Base-by-base conservation (phyloP, 2,888 invertebrate genomes). In the Trissolcus japonicus region DNA sequence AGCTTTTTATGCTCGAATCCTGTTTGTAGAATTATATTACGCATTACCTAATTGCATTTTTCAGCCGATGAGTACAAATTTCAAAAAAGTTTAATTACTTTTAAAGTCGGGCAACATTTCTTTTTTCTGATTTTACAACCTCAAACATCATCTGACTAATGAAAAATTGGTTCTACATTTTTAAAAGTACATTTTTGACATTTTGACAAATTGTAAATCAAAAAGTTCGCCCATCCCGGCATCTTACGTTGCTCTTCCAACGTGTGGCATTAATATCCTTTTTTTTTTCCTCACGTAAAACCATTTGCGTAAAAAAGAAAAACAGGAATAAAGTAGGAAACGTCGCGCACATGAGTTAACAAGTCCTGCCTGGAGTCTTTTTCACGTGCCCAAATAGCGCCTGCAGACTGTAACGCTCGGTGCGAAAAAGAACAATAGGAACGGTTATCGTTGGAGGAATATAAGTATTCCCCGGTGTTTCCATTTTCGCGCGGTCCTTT, bases 391-490 rank as follows among this genome's bases (percentile, higher is more conserved):
- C 66, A 61, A 74, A 74, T 74, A 74, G 67, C 60, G 51, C 48
- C 53, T 41, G 61, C 55, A 56, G 73, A 61, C 46, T 55, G 66
- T 62, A 46, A 74, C 61, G 66, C 66, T 67, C 66, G 35, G 11
- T 62, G 65, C 59, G 60, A 51, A 61, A 66, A 66, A 73, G 73
- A 66, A 66, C 69, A 62, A 71, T 56, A 62, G 72, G 25, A 62
- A 46, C 43, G 17, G 73, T 74, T 65, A 57, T 74, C 63, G 60
- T 73, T 62, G 60, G 41, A 57, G 62, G 9, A 61, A 73, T 76
- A 74, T 78, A 73, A 78, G 77, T 73, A 80, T 75, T 76, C 77
- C 75, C 74, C 35, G 54, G 67, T 57, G 54, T 68, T 68, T 67
- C 67, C 74, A 74, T 74, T 74, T 74, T 74, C 74, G 62, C 66